A percentile compares a stretch with the other conserved stretches of the same genome.
These are phyloP conservation scores for Lamellibrachia luymesi DNA, from an alignment of 1,140 invertebrate species.

Conservation along the genomic window DNA sequence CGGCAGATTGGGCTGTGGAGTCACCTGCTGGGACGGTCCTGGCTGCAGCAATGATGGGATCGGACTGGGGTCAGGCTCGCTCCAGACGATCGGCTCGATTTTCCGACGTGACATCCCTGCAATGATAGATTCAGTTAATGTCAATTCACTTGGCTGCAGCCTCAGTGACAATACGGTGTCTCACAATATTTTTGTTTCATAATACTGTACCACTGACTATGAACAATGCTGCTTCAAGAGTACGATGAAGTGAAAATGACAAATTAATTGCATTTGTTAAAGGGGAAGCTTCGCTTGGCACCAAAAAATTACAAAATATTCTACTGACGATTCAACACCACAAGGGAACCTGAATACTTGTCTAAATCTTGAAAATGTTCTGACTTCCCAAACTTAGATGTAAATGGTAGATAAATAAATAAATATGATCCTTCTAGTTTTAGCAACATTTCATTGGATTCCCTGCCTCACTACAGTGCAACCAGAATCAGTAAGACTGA, in stretches of 20 bases:
- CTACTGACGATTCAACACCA: no score
- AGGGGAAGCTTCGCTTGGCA: no score
- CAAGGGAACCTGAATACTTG: no score
- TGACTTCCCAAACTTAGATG: no score
- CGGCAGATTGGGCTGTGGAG: not conserved
- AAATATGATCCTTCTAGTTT: no score
- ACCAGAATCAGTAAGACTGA: not conserved
- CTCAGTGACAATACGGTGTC: not conserved
- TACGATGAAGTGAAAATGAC: not conserved
- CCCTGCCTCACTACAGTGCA: no score
- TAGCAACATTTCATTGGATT: no score
- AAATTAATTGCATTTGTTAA: no score
- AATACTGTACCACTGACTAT: not conserved
- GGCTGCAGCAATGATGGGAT: not conserved
- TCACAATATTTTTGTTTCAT: no score
- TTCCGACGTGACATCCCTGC: conserved; percentile 36
- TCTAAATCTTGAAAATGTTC: no score
- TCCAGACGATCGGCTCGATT: conserved; percentile 41
- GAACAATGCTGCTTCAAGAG: not conserved
- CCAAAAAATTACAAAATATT: no score
- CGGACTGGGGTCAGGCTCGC: not conserved
- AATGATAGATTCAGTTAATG: conserved; percentile 11
- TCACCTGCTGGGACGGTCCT: not conserved
- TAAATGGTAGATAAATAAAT: no score
- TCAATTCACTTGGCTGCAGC: not conserved